Conservation (phyloP, 2,888 invertebrate genomes). For the Tenthredo livida region DNA sequence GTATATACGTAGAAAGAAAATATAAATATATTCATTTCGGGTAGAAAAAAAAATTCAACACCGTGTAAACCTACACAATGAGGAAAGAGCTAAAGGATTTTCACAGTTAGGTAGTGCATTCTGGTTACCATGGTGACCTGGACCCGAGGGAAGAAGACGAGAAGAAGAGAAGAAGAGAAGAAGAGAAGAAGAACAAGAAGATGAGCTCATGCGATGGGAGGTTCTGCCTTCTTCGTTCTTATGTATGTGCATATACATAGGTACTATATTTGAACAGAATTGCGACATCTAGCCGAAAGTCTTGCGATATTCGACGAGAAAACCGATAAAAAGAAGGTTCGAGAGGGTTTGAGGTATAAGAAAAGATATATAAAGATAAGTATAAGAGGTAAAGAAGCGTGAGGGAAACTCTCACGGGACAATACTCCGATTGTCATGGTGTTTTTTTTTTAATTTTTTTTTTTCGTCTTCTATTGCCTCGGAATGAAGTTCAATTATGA, state of each 20-base stretch:
- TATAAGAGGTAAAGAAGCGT: background rate
- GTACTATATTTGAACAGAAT: background rate
- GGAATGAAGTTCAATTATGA: constrained; percentile 8
- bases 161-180: background rate
- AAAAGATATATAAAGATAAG: background rate
- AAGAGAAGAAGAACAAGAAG: background rate
- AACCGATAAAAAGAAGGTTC: constrained; percentile 8
- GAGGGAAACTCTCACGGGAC: background rate
- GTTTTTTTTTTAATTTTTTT: background rate
- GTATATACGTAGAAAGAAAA: background rate
- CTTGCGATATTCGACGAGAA: constrained; percentile 1
- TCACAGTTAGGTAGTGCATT: constrained; percentile 46
- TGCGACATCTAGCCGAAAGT: background rate
- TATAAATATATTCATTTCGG: background rate
- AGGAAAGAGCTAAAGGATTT: constrained; percentile 1
- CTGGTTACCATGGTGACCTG: constrained; percentile 27
- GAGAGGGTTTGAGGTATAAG: background rate
- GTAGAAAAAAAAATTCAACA: background rate
- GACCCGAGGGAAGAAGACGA: constrained; percentile 1
- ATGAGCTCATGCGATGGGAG: background rate
- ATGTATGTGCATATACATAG: background rate
- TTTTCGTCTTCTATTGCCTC: background rate
- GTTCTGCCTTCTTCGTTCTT: constrained; percentile 27
- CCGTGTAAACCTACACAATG: no score
- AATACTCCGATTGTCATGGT: background rate